phyloP scores from a whole-genome alignment of 2,113 vertebrate genomes.

The Fukomys damarensis region DNA sequence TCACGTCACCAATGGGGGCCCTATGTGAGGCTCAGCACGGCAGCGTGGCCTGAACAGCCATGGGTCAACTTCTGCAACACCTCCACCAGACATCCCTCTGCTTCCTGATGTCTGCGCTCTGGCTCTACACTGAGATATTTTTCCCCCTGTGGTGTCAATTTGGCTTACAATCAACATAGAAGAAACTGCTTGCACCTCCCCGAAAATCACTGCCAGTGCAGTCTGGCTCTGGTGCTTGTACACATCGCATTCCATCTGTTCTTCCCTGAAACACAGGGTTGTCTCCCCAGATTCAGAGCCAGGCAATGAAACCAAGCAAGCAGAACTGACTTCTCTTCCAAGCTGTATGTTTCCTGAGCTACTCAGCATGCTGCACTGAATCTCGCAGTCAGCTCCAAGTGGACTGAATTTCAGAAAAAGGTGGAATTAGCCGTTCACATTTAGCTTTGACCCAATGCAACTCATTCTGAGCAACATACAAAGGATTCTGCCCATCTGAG shows the following conservation, averaged over 20 bases:
- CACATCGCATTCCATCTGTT: conserved; percentile 52
- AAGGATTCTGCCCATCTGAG: not conserved
- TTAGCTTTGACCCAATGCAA: not conserved
- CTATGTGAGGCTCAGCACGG: not conserved
- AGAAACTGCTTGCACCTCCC: conserved; percentile 17
- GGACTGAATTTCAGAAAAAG: not conserved
- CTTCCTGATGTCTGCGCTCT: not conserved
- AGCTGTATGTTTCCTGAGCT: conserved; percentile 17
- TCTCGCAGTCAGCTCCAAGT: not conserved
- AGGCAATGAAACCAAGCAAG: conserved; percentile 57
- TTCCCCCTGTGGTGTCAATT: conserved; percentile 31
- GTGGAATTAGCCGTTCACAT: not conserved
- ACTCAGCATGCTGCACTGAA: not conserved
- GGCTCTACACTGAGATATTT: not conserved
- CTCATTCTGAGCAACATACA: not conserved
- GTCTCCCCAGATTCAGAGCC: conserved; percentile 31
- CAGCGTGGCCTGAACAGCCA: not conserved
- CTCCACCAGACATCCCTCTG: not conserved
- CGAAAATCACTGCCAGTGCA: conserved; percentile 63
- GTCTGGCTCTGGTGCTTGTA: conserved; percentile 52
- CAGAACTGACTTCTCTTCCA: conserved; percentile 31
- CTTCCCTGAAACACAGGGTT: conserved; percentile 50
- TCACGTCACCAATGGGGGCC: not conserved
- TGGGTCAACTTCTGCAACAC: conserved; percentile 28
- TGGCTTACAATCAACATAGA: conserved; percentile 42